Percentiles rank a stretch among this genome's conserved stretches.
These are phyloP conservation scores for Trichopoda pennipes DNA, from an alignment of 2,888 invertebrate genomes.

Conservation along the genomic window DNA sequence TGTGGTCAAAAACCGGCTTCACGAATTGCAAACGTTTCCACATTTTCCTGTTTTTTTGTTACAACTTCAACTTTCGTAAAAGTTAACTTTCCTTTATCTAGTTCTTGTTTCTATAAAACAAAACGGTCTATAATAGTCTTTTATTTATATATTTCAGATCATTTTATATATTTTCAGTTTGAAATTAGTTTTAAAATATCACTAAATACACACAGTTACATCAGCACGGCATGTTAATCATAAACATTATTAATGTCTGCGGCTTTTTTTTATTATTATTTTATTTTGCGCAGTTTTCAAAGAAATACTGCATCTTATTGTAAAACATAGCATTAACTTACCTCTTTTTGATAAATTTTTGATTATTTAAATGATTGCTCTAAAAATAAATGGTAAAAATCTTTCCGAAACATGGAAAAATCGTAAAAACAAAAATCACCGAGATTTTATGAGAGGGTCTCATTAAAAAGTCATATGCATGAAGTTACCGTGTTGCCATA, in stretches of 20 bases:
- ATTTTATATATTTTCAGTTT: slow-evolving; percentile 16
- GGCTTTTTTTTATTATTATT: slow-evolving; percentile 2
- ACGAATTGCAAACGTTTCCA: slow-evolving; percentile 55
- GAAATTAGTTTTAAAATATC: slow-evolving; percentile 26
- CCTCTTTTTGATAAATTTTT: slow-evolving; percentile 45
- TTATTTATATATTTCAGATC: neutral
- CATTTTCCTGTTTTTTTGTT: slow-evolving; percentile 45
- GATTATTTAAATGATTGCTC: slow-evolving; percentile 28
- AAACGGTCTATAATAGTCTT: slow-evolving; percentile 40
- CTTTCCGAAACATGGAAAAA: slow-evolving; percentile 61
- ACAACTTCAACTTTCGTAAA: slow-evolving; percentile 14
- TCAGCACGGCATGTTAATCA: slow-evolving; percentile 48
- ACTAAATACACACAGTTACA: slow-evolving; percentile 64
- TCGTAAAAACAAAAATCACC: slow-evolving; percentile 51
- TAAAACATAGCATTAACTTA: slow-evolving; percentile 52
- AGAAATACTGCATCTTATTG: neutral
- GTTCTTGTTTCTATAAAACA: slow-evolving; percentile 63
- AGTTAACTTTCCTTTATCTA: slow-evolving; percentile 19
- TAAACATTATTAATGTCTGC: neutral
- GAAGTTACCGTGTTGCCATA: slow-evolving; percentile 37
- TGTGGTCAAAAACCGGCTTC: slow-evolving; percentile 58
- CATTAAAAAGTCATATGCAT: slow-evolving; percentile 46
- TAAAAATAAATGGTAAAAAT: slow-evolving; percentile 38
- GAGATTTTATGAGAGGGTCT: slow-evolving; percentile 26
- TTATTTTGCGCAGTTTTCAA: slow-evolving; percentile 1